Base-by-base conservation (phyloP, 2,888 invertebrate species). In the Kuschelorhynchus macadamiae region DNA sequence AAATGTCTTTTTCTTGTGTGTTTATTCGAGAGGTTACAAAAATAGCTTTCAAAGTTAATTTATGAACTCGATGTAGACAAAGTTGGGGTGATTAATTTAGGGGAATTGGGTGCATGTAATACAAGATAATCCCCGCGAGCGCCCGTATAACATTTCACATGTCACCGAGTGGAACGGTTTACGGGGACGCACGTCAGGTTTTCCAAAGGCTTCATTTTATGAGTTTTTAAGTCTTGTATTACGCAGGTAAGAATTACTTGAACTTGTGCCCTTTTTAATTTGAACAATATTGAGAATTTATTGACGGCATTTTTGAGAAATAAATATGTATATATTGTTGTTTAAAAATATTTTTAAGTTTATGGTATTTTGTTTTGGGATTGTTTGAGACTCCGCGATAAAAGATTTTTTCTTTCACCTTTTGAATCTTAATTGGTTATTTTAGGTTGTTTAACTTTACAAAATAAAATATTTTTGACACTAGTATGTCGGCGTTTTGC, bases 41-140 rank as follows among this genome's bases (percentile, higher is more conserved):
- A 49, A 66, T 66, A 57, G 46, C 56, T 30, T 49, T 59, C 60
- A 52, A 67, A 70, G 67, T 63, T 63, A 71, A 64, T 64, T 59
- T 52, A 64, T 55, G 61, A 59, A 69, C 64, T 71, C 61, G 70
- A 68, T 66, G 30, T 44, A 44, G 52, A 50, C 59, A 55, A 36
- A 71, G 59, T 63, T 57, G 64, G 72, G 72, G 73, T 72, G 73
- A 75, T 75, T 74, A 74, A 75, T 75, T 75, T 71, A 68, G 60
- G 66, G 70, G 61, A 72, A 71, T 72, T 42, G 74, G 69, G 65
- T 66, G 63, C 70, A 61, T 74, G 74, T 74, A 72, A 68, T 71
- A 71, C 74, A 69, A 71, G 71, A 70, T 74, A 72, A 74, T 74
- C 72, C 68, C 46, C 52, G 59, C 53, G 55, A 60, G 57, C 62